Conservation (phyloP, 92 coral and sea anemone species). For the Paragorgia papillata region DNA sequence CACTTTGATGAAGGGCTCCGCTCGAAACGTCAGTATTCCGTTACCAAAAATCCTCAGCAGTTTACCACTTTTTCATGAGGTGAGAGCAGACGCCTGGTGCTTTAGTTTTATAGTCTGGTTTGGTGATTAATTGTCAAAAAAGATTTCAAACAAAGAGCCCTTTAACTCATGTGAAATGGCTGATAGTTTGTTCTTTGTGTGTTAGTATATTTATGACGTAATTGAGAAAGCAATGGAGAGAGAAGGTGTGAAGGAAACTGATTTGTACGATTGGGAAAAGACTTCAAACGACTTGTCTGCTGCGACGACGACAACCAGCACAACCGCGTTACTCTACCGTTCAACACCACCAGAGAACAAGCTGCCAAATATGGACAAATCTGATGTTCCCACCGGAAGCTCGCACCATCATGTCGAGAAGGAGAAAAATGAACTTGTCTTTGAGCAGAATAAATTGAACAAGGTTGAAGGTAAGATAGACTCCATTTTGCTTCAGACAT, state of each 20-base stretch:
- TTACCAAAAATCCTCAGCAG: too few relatives aligned
- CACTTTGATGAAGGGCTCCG: too few relatives aligned
- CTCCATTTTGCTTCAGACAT: too few relatives aligned
- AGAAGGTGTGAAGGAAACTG: conserved; percentile 78
- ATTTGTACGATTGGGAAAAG: conserved; percentile 94
- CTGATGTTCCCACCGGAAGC: conserved; percentile 11
- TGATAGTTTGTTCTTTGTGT: background rate
- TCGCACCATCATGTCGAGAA: conserved; percentile 52
- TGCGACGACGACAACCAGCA: conserved; percentile 85
- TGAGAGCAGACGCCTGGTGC: too few relatives aligned
- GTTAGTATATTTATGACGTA: conserved; percentile 66
- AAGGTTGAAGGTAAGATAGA: conserved; percentile 46
- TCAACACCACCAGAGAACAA: conserved; percentile 82
- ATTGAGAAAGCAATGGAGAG: conserved; percentile 80
- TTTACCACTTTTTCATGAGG: too few relatives aligned
- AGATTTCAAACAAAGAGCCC: too few relatives aligned
- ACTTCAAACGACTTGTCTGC: conserved; percentile 63
- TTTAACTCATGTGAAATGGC: too few relatives aligned
- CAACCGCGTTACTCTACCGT: conserved; percentile 76
- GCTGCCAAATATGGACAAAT: background rate
- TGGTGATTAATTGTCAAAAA: too few relatives aligned
- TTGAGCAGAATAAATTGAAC: conserved; percentile 55
- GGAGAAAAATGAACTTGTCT: conserved; percentile 73
- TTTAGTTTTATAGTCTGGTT: too few relatives aligned
- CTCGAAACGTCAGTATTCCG: too few relatives aligned